phyloP scores from a whole-genome alignment of 2,888 invertebrate species.

The Iphiclides podalirius region DNA sequence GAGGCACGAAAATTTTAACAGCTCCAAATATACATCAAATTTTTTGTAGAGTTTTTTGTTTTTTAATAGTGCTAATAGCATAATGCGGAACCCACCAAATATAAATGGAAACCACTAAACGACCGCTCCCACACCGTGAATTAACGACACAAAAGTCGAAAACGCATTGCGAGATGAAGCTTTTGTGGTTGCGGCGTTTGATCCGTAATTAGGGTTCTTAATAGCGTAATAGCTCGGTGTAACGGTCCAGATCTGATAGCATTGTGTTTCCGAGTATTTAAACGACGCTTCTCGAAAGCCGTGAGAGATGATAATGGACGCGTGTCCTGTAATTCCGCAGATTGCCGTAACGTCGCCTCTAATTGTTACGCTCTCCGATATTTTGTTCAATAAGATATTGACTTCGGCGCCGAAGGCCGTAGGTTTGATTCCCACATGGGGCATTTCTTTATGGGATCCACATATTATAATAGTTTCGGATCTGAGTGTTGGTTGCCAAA shows the following conservation, averaged over 20 bases:
- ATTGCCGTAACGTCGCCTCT: slow-evolving; percentile 33
- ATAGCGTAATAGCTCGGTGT: slow-evolving; percentile 59
- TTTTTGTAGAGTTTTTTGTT: too few species aligned
- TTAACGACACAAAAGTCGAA: slow-evolving; percentile 67
- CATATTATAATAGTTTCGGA: too few species aligned
- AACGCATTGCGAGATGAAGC: slow-evolving; percentile 58
- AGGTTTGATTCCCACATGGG: too few species aligned
- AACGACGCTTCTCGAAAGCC: slow-evolving; percentile 46
- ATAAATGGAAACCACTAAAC: slow-evolving; percentile 63
- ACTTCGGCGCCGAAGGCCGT: too few species aligned
- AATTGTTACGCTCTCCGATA: slow-evolving; percentile 20
- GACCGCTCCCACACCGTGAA: slow-evolving; percentile 47
- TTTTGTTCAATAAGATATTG: too few species aligned
- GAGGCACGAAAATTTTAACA: too few species aligned
- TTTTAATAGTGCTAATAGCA: slow-evolving; percentile 29
- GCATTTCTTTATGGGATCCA: too few species aligned
- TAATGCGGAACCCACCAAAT: slow-evolving; percentile 48
- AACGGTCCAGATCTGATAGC: slow-evolving; percentile 66
- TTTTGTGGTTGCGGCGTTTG: slow-evolving; percentile 72
- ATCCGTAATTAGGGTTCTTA: slow-evolving; percentile 75
- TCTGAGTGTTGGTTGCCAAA: too few species aligned
- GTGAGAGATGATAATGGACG: slow-evolving; percentile 45
- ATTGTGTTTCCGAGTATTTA: slow-evolving; percentile 61
- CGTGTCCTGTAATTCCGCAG: slow-evolving; percentile 44
- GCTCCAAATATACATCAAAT: too few species aligned